phyloP scores from a whole-genome alignment of 2,113 vertebrate genomes.

The Bambusicola thoracicus region DNA sequence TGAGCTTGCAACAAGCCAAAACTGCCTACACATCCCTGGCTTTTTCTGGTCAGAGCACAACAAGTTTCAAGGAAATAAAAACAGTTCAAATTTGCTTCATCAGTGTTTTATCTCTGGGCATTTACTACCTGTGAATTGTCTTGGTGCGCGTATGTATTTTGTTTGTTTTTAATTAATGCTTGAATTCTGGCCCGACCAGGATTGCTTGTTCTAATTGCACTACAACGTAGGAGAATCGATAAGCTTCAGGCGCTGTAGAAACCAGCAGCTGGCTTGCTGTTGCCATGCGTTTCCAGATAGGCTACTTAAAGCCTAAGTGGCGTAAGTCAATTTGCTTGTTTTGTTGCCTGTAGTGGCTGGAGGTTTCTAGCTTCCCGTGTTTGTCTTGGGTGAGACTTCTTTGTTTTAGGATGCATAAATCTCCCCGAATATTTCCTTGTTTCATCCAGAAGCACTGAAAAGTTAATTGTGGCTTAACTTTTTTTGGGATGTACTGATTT shows the following conservation, averaged over 20 bases:
- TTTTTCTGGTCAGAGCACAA: neutral
- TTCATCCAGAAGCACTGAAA: neutral
- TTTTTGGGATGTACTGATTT: rapidly evolving
- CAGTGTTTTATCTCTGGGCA: neutral
- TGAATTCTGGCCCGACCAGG: neutral
- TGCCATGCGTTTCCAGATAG: neutral
- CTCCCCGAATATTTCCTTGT: neutral
- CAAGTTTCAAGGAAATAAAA: neutral
- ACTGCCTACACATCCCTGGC: neutral
- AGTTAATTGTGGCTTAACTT: rapidly evolving
- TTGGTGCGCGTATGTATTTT: too few species aligned
- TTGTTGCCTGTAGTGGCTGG: neutral
- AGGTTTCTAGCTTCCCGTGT: neutral
- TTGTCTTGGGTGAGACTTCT: neutral
- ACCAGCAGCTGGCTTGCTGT: neutral
- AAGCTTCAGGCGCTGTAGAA: neutral
- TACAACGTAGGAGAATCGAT: neutral
- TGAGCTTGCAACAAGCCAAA: neutral
- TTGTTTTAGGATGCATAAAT: neutral
- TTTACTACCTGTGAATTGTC: neutral
- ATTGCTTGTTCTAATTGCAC: neutral
- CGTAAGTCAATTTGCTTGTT: neutral
- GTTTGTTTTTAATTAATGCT: neutral
- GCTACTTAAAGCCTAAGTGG: neutral
- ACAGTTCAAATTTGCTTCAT: neutral